phyloP scores from a whole-genome alignment of 2,113 vertebrate genomes.

The Laterallus jamaicensis region DNA sequence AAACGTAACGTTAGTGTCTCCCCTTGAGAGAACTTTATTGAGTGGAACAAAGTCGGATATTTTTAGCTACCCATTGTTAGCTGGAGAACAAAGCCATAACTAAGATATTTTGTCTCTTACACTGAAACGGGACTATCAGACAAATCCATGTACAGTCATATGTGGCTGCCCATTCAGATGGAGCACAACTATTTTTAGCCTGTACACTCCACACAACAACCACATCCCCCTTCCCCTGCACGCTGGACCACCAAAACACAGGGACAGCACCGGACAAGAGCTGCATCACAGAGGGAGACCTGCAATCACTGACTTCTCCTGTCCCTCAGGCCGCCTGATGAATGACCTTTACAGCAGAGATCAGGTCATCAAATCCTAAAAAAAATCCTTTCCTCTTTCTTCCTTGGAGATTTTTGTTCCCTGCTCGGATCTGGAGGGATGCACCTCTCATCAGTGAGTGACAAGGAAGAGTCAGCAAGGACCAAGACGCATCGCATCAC shows the following conservation, averaged over 20 bases:
- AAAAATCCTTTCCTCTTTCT: not conserved
- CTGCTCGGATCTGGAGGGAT: not conserved
- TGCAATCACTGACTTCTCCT: not conserved
- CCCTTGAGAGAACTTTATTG: conserved; percentile 65
- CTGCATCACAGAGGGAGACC: not conserved
- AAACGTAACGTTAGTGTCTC: conserved; percentile 52
- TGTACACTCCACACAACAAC: not conserved
- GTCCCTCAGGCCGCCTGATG: not conserved
- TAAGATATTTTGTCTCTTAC: conserved; percentile 72
- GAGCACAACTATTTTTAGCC: conserved; percentile 56
- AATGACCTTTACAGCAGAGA: not conserved
- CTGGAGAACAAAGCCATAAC: conserved; percentile 73
- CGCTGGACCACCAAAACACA: not conserved
- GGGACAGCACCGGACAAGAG: not conserved
- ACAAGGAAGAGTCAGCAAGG: not conserved
- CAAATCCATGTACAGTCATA: conserved; percentile 65
- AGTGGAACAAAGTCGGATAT: conserved; percentile 72
- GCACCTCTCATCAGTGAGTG: not conserved
- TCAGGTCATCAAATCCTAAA: fast-evolving
- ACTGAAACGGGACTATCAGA: conserved; percentile 50
- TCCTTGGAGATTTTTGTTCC: not conserved
- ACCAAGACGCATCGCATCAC: not conserved
- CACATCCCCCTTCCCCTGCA: not conserved
- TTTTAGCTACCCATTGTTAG: conserved; percentile 77
- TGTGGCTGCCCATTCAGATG: conserved; percentile 53